Percentiles rank a stretch among this genome's conserved stretches.
Conservation (phyloP, 2,113 vertebrate species). For the Hippopotamus amphibius region DNA sequence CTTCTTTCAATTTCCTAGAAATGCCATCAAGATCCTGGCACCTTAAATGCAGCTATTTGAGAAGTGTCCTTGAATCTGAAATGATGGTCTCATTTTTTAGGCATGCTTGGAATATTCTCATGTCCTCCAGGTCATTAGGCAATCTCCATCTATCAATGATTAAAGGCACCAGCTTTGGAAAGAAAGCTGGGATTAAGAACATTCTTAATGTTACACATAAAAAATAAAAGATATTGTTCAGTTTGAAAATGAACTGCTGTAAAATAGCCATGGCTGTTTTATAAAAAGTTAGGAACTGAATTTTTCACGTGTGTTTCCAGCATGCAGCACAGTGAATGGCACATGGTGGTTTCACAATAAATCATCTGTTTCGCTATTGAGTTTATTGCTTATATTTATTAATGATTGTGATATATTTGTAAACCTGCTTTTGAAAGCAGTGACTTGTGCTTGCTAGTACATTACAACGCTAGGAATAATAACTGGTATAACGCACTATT, state of each 20-base stretch:
- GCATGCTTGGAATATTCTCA: constrained; percentile 54
- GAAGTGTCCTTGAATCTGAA: constrained; percentile 53
- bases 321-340: no score
- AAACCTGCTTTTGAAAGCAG: background rate
- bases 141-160: constrained; percentile 28
- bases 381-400: background rate
- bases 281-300: background rate
- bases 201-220: background rate
- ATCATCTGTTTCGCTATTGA: background rate
- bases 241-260: background rate
- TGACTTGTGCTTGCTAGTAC: background rate
- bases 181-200: constrained; percentile 50
- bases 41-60: constrained; percentile 54
- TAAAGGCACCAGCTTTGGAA: constrained; percentile 63
- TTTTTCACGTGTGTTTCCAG: background rate
- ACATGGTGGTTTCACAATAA: background rate
- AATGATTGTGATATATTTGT: background rate
- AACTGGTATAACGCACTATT: background rate
- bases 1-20: background rate
- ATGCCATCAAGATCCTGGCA: constrained; percentile 30
- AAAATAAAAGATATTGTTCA: constrained; percentile 31
- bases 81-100: constrained; percentile 64
- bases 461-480: background rate
- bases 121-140: constrained; percentile 50
- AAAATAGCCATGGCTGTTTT: background rate